Evolutionary conservation across 2,113 vertebrate genomes (phyloP).

Genomic region (Leucoraja erinaceus): DNA sequence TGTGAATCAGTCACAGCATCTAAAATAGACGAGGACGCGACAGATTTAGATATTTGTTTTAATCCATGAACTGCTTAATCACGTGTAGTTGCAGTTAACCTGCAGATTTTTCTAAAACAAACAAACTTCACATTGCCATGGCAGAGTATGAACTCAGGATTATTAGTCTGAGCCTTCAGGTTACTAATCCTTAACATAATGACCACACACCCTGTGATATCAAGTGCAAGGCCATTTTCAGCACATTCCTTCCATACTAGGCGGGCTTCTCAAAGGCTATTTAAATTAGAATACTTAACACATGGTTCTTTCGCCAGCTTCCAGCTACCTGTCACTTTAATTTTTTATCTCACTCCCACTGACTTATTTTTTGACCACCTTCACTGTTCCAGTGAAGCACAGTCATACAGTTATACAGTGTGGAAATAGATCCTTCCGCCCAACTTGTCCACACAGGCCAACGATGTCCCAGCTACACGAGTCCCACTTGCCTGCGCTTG

Average conservation of each 20-base stretch:
- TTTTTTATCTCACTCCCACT: no score
- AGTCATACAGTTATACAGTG: no score
- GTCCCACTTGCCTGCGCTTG: no score
- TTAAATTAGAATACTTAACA: not conserved
- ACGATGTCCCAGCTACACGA: no score
- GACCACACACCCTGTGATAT: not conserved
- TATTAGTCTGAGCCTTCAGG: not conserved
- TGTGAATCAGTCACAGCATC: not conserved
- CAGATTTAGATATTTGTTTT: not conserved
- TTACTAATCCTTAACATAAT: not conserved
- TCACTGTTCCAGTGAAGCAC: no score
- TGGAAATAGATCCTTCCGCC: no score
- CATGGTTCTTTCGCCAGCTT: not conserved
- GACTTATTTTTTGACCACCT: no score
- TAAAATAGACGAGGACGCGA: not conserved
- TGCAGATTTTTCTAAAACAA: not conserved
- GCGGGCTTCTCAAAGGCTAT: not conserved
- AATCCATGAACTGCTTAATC: not conserved
- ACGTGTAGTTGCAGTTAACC: not conserved
- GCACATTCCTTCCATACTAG: not conserved
- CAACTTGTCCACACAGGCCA: no score
- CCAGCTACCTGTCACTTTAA: not conserved
- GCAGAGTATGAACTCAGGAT: not conserved
- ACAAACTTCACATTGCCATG: not conserved
- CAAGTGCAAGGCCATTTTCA: not conserved